Conservation (phyloP, 1,140 invertebrate genomes). For the Leptoteleia sp. region DNA sequence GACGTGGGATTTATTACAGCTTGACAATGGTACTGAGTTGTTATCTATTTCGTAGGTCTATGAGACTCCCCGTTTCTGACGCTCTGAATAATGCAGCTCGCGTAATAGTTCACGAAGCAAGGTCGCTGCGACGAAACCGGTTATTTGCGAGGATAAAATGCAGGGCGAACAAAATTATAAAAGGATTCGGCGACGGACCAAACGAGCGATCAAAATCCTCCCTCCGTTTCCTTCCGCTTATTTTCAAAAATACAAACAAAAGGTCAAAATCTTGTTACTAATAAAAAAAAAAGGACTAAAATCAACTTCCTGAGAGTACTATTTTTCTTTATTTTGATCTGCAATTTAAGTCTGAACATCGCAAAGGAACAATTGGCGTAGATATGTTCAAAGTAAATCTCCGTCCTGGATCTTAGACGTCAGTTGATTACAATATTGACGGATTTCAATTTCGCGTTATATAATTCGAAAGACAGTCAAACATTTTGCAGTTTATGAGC, state of each 20-base stretch:
- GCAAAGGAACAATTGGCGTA: slow-evolving; percentile 41
- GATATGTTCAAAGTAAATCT: slow-evolving; percentile 47
- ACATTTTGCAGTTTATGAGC: slow-evolving; percentile 7
- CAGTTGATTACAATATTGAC: slow-evolving; percentile 13
- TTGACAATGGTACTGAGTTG: slow-evolving; percentile 46
- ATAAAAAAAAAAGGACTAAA: slow-evolving; percentile 27
- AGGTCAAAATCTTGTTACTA: slow-evolving; percentile 1
- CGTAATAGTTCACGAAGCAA: slow-evolving; percentile 69
- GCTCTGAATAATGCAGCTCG: slow-evolving; percentile 66
- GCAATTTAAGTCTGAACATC: slow-evolving; percentile 39
- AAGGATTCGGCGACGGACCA: slow-evolving; percentile 7
- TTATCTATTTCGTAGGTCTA: slow-evolving; percentile 40
- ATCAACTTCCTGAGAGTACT: slow-evolving; percentile 28
- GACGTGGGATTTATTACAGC: slow-evolving; percentile 17
- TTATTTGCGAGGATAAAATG: slow-evolving; percentile 58
- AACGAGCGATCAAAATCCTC: too few species aligned
- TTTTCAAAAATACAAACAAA: too few species aligned
- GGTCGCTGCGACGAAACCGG: slow-evolving; percentile 65
- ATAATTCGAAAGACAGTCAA: slow-evolving; percentile 1
- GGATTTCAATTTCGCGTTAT: slow-evolving; percentile 9
- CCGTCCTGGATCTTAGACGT: slow-evolving; percentile 1
- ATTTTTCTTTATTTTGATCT: slow-evolving; percentile 27
- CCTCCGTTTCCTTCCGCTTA: too few species aligned
- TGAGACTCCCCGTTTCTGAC: slow-evolving; percentile 36
- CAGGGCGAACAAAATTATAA: slow-evolving; percentile 49